Evolutionary conservation across 64 coral and sea anemone species (phyloP).

Genomic region (Dendronephthya gigantea): DNA sequence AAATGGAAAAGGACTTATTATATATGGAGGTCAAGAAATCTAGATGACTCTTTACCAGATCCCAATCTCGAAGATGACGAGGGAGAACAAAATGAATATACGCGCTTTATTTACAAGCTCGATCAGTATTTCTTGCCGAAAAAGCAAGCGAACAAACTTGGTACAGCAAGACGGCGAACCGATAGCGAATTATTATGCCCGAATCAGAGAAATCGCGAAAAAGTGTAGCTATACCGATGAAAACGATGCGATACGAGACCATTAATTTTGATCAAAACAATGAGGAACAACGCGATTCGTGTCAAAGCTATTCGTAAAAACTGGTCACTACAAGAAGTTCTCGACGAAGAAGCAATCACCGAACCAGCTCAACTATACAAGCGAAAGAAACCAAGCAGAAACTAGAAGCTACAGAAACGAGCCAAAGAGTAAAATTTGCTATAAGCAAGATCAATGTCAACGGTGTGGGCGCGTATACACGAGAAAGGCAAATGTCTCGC

Average conservation of each 20-base stretch:
- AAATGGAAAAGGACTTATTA: constrained; percentile 1
- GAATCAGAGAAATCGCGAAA: background rate
- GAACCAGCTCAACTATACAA: too few species aligned
- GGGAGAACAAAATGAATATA: background rate
- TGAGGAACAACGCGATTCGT: background rate
- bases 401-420: background rate
- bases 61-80: background rate
- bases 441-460: too few species aligned
- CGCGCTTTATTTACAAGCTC: background rate
- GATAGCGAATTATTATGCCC: background rate
- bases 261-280: background rate
- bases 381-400: constrained; percentile 1
- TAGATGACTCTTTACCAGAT: background rate
- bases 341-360: constrained; percentile 10
- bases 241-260: background rate
- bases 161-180: background rate
- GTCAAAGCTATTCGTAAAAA: constrained; percentile 9
- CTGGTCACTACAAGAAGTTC: constrained; percentile 1
- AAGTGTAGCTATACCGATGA: background rate
- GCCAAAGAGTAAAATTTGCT: background rate
- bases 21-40: constrained; percentile 6
- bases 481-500: constrained; percentile 7
- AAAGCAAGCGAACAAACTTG: background rate
- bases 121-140: background rate
- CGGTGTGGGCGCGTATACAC: too few species aligned